phyloP scores from a whole-genome alignment of 1,140 invertebrate species.

The Rhyacophila brunnea region DNA sequence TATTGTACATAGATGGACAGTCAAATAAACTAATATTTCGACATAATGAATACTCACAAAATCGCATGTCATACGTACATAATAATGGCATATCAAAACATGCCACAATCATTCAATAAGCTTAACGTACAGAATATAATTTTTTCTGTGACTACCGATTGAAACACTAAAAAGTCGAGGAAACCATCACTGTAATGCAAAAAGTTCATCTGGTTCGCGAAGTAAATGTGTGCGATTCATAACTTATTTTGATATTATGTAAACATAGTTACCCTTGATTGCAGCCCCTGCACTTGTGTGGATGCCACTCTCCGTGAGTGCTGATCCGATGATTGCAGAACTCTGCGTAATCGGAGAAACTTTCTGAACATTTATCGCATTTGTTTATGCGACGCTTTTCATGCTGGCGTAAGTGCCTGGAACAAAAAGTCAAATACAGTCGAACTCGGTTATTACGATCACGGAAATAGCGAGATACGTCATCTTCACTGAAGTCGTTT shows the following conservation, averaged over 20 bases:
- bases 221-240: too few relatives aligned
- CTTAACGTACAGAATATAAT: too few relatives aligned
- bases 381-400: slow-evolving; percentile 31
- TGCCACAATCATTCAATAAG: background rate
- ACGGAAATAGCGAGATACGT: too few relatives aligned
- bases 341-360: slow-evolving; percentile 29
- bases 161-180: background rate
- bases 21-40: too few relatives aligned
- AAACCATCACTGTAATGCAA: background rate
- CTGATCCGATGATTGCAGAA: slow-evolving; percentile 34
- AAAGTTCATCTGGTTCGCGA: background rate
- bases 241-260: too few relatives aligned
- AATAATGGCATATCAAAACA: too few relatives aligned
- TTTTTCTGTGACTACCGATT: background rate
- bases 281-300: slow-evolving; percentile 32
- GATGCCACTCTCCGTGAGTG: slow-evolving; percentile 35
- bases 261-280: slow-evolving; percentile 29
- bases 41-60: too few relatives aligned
- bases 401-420: slow-evolving; percentile 30
- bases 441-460: too few relatives aligned
- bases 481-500: too few relatives aligned
- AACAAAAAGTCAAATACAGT: too few relatives aligned
- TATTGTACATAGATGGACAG: too few relatives aligned
- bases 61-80: too few relatives aligned
- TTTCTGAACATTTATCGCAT: slow-evolving; percentile 34